Percentiles rank a stretch among this genome's conserved stretches.
phyloP scores from a whole-genome alignment of 1,140 invertebrate genomes.

The Amphibalanus amphitrite region DNA sequence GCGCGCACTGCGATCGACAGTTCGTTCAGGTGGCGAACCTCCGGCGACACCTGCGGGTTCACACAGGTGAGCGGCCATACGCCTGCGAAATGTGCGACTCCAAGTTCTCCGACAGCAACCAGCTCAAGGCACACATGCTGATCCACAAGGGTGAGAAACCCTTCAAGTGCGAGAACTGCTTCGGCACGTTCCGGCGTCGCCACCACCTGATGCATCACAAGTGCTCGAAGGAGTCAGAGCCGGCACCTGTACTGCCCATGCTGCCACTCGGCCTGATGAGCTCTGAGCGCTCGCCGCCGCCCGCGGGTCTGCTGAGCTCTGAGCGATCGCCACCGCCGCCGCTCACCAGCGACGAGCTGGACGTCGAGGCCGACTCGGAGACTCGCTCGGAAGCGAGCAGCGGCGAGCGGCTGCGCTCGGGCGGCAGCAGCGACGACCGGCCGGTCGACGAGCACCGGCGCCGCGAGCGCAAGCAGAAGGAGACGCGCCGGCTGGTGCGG shows the following conservation, averaged over 20 bases:
- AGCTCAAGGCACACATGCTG: slow-evolving; percentile 71
- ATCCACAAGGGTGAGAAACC: slow-evolving; percentile 82
- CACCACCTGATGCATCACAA: slow-evolving; percentile 74
- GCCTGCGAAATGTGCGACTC: slow-evolving; percentile 72
- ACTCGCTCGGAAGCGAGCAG: background rate
- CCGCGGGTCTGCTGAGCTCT: too few relatives aligned
- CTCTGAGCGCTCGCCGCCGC: background rate
- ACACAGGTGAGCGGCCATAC: slow-evolving; percentile 89
- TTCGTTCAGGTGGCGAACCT: slow-evolving; percentile 88
- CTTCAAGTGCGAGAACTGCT: slow-evolving; percentile 51
- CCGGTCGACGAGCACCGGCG: slow-evolving; percentile 23
- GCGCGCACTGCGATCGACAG: slow-evolving; percentile 74
- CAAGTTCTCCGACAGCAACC: slow-evolving; percentile 83
- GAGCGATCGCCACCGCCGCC: too few relatives aligned
- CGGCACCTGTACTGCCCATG: background rate
- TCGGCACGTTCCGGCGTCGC: slow-evolving; percentile 54
- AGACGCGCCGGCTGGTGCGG: slow-evolving; percentile 21
- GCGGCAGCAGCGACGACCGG: slow-evolving; percentile 22
- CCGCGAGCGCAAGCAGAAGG: background rate
- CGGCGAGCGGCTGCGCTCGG: background rate
- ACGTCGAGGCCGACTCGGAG: background rate
- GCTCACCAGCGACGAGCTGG: background rate
- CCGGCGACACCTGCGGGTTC: slow-evolving; percentile 75
- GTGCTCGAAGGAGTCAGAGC: slow-evolving; percentile 36
- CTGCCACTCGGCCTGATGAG: background rate